Evolutionary conservation across 1,140 invertebrate genomes (phyloP).

Genomic region (Diplogasteroides magnus): DNA sequence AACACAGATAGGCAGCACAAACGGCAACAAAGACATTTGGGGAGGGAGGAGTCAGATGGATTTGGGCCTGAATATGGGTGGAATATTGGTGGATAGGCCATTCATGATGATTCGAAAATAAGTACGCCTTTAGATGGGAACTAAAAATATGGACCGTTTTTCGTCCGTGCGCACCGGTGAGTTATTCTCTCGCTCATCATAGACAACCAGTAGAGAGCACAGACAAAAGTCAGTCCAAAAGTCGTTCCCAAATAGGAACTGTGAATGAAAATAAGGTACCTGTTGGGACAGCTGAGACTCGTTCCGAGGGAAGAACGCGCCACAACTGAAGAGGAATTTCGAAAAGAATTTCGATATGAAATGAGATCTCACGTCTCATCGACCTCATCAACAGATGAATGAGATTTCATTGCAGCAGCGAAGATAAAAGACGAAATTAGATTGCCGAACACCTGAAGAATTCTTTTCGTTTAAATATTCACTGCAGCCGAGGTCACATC

Average conservation of each 20-base stretch:
- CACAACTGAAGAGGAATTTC: conserved; percentile 35
- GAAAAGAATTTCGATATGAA: neutral
- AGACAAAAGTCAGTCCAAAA: no score
- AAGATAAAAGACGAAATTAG: conserved; percentile 84
- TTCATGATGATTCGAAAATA: no score
- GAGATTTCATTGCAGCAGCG: conserved; percentile 54
- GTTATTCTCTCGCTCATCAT: no score
- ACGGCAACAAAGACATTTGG: conserved; percentile 63
- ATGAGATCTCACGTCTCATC: conserved; percentile 33
- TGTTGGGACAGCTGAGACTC: conserved; percentile 56
- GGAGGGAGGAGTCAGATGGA: neutral
- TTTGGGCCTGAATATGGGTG: neutral
- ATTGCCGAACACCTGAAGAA: no score
- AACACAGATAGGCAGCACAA: conserved; percentile 75
- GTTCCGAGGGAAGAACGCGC: conserved; percentile 39
- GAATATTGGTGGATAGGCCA: no score
- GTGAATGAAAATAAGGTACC: conserved; percentile 60
- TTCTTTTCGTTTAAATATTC: no score
- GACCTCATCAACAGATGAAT: conserved; percentile 32
- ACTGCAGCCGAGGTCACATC: no score
- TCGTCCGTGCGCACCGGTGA: no score
- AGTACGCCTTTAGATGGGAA: neutral
- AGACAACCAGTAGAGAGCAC: no score
- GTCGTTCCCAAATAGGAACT: no score
- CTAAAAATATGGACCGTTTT: neutral